Evolutionary conservation across 2,888 invertebrate genomes (phyloP).

Genomic region (Selenia dentaria): DNA sequence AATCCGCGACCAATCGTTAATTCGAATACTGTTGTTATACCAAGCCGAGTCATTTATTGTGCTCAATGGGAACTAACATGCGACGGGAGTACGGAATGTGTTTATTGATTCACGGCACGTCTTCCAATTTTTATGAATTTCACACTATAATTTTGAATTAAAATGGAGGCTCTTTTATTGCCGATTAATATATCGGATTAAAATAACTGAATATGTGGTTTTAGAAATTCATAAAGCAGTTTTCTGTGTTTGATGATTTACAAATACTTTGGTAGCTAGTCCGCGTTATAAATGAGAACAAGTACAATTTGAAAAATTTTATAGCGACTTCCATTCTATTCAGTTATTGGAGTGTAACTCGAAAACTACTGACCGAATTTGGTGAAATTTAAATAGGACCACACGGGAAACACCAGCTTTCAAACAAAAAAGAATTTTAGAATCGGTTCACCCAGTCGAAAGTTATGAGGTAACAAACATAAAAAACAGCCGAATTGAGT

Average conservation of each 20-base stretch:
- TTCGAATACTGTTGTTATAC: constrained; percentile 80
- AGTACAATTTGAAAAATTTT: too few species aligned
- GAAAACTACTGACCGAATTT: too few species aligned
- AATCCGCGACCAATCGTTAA: constrained; percentile 79
- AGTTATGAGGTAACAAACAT: too few species aligned
- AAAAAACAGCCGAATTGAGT: too few species aligned
- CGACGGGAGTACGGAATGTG: constrained; percentile 73
- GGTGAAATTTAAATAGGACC: too few species aligned
- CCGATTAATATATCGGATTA: constrained; percentile 28
- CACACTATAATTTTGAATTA: constrained; percentile 56
- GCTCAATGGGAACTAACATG: constrained; percentile 72
- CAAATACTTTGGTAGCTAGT: too few species aligned
- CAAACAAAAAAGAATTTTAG: too few species aligned
- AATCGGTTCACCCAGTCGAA: too few species aligned
- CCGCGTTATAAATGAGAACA: too few species aligned
- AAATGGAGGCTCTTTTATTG: constrained; percentile 32
- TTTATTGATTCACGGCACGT: constrained; percentile 75
- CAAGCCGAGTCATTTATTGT: constrained; percentile 70
- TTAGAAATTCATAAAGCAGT: constrained; percentile 38
- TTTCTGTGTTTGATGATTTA: constrained; percentile 48
- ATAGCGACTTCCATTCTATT: too few species aligned
- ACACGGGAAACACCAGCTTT: too few species aligned
- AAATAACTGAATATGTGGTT: constrained; percentile 9
- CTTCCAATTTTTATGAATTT: constrained; percentile 58
- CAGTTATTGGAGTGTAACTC: too few species aligned